Evolutionary conservation across 1,140 invertebrate genomes (phyloP).

Genomic region (Zaprionus nigranus): DNA sequence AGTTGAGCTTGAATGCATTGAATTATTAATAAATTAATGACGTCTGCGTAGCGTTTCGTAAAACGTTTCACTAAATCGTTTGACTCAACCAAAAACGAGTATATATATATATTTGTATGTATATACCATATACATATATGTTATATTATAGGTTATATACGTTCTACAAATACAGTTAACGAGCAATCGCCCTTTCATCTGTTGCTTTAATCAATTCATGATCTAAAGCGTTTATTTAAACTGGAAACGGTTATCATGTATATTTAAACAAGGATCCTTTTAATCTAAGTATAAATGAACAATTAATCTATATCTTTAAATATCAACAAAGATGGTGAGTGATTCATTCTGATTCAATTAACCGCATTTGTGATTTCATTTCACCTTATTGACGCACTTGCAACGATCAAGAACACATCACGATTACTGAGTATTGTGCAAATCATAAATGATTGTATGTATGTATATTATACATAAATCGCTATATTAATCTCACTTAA

Average conservation of each 20-base stretch:
- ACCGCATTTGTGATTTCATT: neutral
- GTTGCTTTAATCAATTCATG: too few relatives aligned
- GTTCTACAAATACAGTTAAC: neutral
- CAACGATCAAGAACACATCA: neutral
- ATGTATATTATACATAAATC: too few relatives aligned
- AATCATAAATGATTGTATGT: too few relatives aligned
- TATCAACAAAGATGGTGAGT: neutral
- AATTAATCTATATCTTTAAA: too few relatives aligned
- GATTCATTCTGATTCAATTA: neutral
- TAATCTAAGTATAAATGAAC: too few relatives aligned
- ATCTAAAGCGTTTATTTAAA: too few relatives aligned
- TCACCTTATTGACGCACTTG: neutral
- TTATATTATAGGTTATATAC: neutral
- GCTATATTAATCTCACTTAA: neutral
- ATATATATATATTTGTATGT: neutral
- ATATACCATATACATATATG: neutral
- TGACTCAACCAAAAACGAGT: neutral
- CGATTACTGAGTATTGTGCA: neutral
- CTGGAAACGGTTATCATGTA: too few relatives aligned
- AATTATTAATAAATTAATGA: constrained; percentile 6
- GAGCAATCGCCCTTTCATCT: too few relatives aligned
- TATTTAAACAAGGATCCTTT: too few relatives aligned
- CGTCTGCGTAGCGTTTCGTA: neutral
- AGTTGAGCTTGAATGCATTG: constrained; percentile 4
- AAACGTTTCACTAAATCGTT: neutral